Evolutionary conservation across 2,888 invertebrate genomes (phyloP).

Genomic region (Argyresthia albistria): DNA sequence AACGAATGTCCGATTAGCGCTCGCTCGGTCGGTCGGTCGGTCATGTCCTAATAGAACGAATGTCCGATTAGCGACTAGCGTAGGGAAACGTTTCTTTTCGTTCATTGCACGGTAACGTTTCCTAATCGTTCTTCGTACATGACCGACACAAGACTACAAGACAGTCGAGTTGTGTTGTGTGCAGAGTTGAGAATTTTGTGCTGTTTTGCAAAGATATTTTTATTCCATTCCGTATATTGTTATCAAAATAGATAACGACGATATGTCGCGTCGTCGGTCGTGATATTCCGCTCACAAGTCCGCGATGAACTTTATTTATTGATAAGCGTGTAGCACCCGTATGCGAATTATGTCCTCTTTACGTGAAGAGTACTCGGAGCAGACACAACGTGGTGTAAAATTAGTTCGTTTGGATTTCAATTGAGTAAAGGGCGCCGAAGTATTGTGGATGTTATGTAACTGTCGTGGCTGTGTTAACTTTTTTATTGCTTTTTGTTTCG

Average conservation of each 20-base stretch:
- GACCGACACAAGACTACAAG: too few species aligned
- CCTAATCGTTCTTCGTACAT: too few species aligned
- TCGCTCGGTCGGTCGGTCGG: too few species aligned
- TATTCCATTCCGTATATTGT: slow-evolving; percentile 40
- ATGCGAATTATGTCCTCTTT: not conserved
- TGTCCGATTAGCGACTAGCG: too few species aligned
- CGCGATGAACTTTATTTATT: not conserved
- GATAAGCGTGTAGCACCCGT: not conserved
- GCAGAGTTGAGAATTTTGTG: not conserved
- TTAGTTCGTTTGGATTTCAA: slow-evolving; percentile 21
- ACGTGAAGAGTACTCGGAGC: not conserved
- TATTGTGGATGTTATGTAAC: slow-evolving; percentile 64
- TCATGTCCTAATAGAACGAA: too few species aligned
- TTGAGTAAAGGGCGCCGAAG: slow-evolving; percentile 40
- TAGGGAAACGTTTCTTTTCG: too few species aligned
- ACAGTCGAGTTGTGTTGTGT: not conserved
- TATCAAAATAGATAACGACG: slow-evolving; percentile 54
- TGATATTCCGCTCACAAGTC: not conserved
- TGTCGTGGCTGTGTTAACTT: slow-evolving; percentile 8
- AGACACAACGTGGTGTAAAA: slow-evolving; percentile 6
- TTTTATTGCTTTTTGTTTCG: slow-evolving; percentile 17
- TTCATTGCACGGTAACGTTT: too few species aligned
- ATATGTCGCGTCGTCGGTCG: slow-evolving; percentile 11
- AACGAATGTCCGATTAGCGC: too few species aligned
- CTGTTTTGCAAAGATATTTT: slow-evolving; percentile 22